Conservation (phyloP, 2,113 vertebrate genomes). For the Haemorhous mexicanus region DNA sequence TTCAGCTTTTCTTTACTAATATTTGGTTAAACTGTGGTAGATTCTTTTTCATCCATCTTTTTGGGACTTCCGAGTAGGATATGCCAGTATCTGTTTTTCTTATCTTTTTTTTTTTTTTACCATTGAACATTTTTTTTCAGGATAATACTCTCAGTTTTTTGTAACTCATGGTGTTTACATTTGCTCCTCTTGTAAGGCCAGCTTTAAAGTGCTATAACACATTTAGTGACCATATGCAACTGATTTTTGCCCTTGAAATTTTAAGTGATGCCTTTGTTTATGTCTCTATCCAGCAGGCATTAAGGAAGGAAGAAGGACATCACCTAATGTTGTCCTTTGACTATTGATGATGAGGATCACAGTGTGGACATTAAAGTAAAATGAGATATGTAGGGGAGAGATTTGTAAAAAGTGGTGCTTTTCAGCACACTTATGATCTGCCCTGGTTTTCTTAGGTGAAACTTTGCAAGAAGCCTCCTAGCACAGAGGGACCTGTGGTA, state of each 20-base stretch:
- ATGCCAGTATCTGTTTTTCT: not conserved
- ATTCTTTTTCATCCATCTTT: not conserved
- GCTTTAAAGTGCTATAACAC: not conserved
- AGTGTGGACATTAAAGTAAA: not conserved
- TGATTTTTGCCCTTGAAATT: not conserved
- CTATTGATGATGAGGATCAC: not conserved
- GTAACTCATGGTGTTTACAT: not conserved
- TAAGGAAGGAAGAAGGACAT: not conserved
- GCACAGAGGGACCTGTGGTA: not conserved
- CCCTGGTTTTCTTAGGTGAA: not conserved
- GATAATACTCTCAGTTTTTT: not conserved
- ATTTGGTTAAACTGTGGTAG: not conserved
- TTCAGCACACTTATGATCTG: not conserved
- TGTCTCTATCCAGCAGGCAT: not conserved
- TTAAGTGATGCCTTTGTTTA: not conserved
- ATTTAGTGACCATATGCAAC: not conserved
- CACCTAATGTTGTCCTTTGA: not conserved
- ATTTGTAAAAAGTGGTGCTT: not conserved
- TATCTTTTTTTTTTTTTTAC: not conserved
- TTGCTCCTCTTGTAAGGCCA: not conserved
- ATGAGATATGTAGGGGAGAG: not conserved
- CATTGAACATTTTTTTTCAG: not conserved
- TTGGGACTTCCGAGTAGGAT: not conserved
- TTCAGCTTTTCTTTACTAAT: not conserved
- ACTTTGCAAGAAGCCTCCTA: not conserved